Evolutionary conservation across 2,113 vertebrate genomes (phyloP).

Genomic region (Thermophis baileyi): DNA sequence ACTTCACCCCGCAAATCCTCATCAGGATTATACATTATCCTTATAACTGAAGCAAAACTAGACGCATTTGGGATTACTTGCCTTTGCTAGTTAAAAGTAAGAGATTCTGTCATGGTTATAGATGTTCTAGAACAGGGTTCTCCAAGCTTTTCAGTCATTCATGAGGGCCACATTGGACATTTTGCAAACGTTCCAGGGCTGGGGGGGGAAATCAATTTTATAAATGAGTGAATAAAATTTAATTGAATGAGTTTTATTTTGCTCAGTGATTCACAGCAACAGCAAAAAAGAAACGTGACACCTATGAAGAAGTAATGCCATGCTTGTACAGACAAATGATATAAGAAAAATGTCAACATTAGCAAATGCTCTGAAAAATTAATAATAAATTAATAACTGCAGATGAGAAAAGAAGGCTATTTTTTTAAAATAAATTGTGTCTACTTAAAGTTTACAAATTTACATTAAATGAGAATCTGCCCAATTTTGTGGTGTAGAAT

Average conservation of each 20-base stretch:
- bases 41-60: constrained; percentile 10
- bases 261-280: not conserved
- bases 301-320: not conserved
- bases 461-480: not conserved
- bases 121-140: not conserved
- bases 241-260: not conserved
- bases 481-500: not conserved
- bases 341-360: not conserved
- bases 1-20: constrained; percentile 21
- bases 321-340: not conserved
- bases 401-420: not conserved
- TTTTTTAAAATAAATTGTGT: not conserved
- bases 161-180: not conserved
- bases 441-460: not conserved
- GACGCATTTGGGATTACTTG: not conserved
- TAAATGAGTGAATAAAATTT: not conserved
- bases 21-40: not conserved
- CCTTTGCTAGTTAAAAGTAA: constrained; percentile 8
- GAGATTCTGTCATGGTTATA: constrained; percentile 15
- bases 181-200: not conserved
- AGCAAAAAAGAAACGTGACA: not conserved
- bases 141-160: not conserved
- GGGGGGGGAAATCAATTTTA: not conserved
- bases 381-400: not conserved
- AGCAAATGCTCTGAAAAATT: not conserved